phyloP scores from a whole-genome alignment of 30 jellyfish, hydroid and myxozoan species.

The Pelagia noctiluca region DNA sequence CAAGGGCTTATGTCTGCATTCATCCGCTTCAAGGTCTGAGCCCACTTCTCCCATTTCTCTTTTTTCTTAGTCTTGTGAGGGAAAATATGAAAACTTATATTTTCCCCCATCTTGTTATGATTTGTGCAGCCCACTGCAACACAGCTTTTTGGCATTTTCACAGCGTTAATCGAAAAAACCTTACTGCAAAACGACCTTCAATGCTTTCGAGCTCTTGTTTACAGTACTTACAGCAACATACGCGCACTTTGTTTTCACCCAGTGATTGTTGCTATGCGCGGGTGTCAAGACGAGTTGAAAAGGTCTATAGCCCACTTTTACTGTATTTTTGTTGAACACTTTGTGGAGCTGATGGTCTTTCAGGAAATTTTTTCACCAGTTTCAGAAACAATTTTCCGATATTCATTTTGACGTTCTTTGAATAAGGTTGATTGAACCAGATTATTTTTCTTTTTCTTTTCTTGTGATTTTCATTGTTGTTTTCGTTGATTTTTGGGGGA shows the following conservation, averaged over 20 bases:
- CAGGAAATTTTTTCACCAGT: too few species aligned
- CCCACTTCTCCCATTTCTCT: constrained; percentile 52
- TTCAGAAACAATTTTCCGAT: too few species aligned
- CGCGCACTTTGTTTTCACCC: constrained; percentile 41
- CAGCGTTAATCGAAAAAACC: not conserved
- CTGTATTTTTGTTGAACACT: too few species aligned
- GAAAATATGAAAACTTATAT: constrained; percentile 30
- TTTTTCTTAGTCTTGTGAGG: constrained; percentile 7
- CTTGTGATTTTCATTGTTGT: too few species aligned
- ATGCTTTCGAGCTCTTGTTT: not conserved
- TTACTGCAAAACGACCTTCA: not conserved
- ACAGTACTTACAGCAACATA: not conserved
- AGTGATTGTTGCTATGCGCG: constrained; percentile 48
- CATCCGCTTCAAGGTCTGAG: constrained; percentile 24
- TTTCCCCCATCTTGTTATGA: constrained; percentile 46
- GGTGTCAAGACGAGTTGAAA: constrained; percentile 51
- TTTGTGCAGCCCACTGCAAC: constrained; percentile 33
- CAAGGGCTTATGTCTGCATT: constrained; percentile 45
- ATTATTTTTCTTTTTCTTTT: too few species aligned
- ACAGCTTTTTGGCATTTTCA: constrained; percentile 59
- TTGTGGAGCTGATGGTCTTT: too few species aligned
- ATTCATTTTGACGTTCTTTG: too few species aligned
- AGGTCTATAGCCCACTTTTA: too few species aligned
- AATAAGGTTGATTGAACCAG: too few species aligned
- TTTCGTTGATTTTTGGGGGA: too few species aligned